Conservation (phyloP, 2,888 invertebrate species). For the Gandaritis pyraliata region DNA sequence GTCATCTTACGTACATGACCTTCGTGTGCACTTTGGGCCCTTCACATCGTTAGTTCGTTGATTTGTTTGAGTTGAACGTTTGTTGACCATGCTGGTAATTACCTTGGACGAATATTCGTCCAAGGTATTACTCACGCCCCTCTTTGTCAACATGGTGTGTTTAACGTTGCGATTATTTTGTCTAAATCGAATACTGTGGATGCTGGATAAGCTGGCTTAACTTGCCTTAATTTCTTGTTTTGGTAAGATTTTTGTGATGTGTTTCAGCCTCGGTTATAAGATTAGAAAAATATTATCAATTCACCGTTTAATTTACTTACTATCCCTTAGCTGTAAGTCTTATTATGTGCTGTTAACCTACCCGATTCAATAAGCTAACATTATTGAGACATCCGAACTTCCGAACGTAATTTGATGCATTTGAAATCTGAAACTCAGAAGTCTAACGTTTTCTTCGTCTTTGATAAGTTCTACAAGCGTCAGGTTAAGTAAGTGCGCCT, state of each 20-base stretch:
- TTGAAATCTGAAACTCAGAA: neutral
- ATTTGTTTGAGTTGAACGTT: neutral
- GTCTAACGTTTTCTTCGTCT: slow-evolving; percentile 1
- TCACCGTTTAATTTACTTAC: no score
- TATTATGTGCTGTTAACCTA: no score
- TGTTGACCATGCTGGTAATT: slow-evolving; percentile 7
- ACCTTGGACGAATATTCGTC: no score
- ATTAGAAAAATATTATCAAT: no score
- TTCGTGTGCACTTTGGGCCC: neutral
- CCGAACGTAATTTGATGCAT: neutral
- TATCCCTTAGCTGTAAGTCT: no score
- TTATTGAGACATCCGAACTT: neutral
- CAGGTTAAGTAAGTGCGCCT: neutral
- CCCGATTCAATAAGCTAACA: no score
- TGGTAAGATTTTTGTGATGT: no score
- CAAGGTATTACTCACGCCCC: neutral
- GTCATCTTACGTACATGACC: neutral
- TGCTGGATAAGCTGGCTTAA: no score
- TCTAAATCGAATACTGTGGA: neutral
- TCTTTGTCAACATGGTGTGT: slow-evolving; percentile 5
- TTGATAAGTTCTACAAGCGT: slow-evolving; percentile 7
- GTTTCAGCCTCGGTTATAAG: no score
- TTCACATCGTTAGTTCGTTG: neutral
- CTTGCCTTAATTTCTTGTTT: no score
- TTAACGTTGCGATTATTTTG: neutral